phyloP scores from a whole-genome alignment of 37 sponge, comb jelly and placozoan species.

The Aphrocallistes beatrix region DNA sequence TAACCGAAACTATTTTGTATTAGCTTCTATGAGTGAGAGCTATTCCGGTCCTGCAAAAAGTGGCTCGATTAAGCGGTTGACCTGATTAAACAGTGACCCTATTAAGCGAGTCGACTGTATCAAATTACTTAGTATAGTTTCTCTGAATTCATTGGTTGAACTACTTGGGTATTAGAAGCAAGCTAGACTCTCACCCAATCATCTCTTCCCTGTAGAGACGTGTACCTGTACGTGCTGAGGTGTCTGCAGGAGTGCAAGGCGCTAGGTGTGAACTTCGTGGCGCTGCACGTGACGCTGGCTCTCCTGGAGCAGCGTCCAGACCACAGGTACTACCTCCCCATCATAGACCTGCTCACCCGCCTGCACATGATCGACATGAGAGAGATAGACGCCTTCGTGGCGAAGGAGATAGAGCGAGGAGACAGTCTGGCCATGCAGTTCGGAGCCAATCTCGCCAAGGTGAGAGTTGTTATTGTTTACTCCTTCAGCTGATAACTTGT shows the following conservation, averaged over 20 bases:
- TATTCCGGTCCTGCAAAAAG: too few species aligned
- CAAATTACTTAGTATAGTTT: not conserved
- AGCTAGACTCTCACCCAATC: too few species aligned
- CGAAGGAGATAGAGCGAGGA: slow-evolving; percentile 37
- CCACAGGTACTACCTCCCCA: slow-evolving; percentile 84
- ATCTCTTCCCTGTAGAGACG: not conserved
- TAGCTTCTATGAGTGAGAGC: too few species aligned
- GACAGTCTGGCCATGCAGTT: not conserved
- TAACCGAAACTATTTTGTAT: too few species aligned
- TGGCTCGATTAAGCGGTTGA: too few species aligned
- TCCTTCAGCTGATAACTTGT: not conserved
- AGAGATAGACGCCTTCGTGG: slow-evolving; percentile 69
- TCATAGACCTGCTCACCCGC: slow-evolving; percentile 82
- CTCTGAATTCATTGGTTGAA: not conserved
- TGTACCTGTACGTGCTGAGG: slow-evolving; percentile 4
- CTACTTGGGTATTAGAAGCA: not conserved
- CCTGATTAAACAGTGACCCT: too few species aligned
- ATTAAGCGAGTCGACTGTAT: not conserved
- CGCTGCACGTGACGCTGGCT: slow-evolving; percentile 46
- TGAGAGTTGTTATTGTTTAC: too few species aligned
- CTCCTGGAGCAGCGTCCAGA: slow-evolving; percentile 75
- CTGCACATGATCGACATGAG: slow-evolving; percentile 82
- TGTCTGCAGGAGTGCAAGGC: slow-evolving; percentile 18
- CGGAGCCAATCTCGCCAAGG: not conserved
- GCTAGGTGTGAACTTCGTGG: not conserved